These are phyloP conservation scores for Stenopsyche tienmushanensis DNA, from an alignment of 1,140 invertebrate species.

Conservation along the genomic window DNA sequence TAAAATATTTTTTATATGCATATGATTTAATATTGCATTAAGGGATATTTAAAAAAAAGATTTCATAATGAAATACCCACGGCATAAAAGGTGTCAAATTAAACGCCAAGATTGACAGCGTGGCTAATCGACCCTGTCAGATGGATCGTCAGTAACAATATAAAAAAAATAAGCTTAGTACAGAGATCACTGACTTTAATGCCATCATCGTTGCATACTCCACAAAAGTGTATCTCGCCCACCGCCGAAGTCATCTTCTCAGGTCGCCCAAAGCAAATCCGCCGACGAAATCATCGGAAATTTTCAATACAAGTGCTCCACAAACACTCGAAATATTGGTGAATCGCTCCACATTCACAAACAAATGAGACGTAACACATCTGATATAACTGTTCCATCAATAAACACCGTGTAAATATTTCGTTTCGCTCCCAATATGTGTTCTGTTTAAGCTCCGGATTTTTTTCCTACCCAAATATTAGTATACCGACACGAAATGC, in stretches of 20 bases:
- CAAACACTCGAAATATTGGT: slow-evolving; percentile 3
- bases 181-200: slow-evolving; percentile 23
- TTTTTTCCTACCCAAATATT: no score
- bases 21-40: no score
- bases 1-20: no score
- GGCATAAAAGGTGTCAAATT: slow-evolving; percentile 22
- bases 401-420: no score
- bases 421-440: no score
- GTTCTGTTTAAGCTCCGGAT: no score
- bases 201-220: neutral
- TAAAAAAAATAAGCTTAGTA: slow-evolving; percentile 14
- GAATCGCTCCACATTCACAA: slow-evolving; percentile 6
- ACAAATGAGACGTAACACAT: slow-evolving; percentile 17
- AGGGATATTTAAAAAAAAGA: no score
- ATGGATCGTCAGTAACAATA: slow-evolving; percentile 19
- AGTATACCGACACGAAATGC: no score
- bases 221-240: neutral
- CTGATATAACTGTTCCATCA: slow-evolving; percentile 22
- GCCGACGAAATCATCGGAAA: neutral
- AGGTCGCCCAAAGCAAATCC: neutral
- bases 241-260: neutral
- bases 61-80: no score
- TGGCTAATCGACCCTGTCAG: slow-evolving; percentile 26
- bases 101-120: slow-evolving; percentile 22
- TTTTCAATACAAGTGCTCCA: neutral